Base-by-base conservation (phyloP, 2,888 invertebrate genomes). In the Limenitis camilla region DNA sequence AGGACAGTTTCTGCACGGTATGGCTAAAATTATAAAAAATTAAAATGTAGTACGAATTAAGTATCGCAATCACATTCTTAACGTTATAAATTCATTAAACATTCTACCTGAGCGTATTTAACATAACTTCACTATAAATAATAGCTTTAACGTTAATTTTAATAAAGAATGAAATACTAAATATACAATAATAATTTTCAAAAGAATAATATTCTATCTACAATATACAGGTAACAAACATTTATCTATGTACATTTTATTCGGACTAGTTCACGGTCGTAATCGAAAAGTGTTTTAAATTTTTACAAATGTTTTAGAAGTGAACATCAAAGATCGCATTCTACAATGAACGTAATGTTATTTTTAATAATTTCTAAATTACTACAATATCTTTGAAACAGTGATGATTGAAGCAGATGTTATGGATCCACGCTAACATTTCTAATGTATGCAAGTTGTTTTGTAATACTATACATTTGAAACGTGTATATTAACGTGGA, bases 141-240 rank as follows among this genome's bases (percentile, higher is more conserved):
- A 83, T 79, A 78, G 74, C 72, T 69, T 70, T 71, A 81, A 81
- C 75, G 73, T 78, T 78, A 68, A 69, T 67, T 73, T 76, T 72
- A 71, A 76, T 79, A 78, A 79, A 77, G 76, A 68, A 73, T 74
- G 72, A 79, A 71, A 76, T 72, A 74, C 75, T 75, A 74, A 82
- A 78, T 80, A 82, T 82, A 84, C 81, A 83, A 73, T 73, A 83
- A 73, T 73, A 71, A 78, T 74, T 74, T 71, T 82, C 77, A 76
- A 85, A 84, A 80, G 82, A 81, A 85, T 84, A 81, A 83, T 81
- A 76, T 74, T 83, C 86, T 86, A 87, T 87, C 86, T 86, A 87
- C 81, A 87, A 86, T 87, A 84, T 87, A 87, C 86, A 87, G 73
- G 80, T 87, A 86, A 87, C 86, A 85, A 87, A 87, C 82, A 84